Conservation (phyloP, 2,797 vertebrate species). For the Ctenosaura bakeri region DNA sequence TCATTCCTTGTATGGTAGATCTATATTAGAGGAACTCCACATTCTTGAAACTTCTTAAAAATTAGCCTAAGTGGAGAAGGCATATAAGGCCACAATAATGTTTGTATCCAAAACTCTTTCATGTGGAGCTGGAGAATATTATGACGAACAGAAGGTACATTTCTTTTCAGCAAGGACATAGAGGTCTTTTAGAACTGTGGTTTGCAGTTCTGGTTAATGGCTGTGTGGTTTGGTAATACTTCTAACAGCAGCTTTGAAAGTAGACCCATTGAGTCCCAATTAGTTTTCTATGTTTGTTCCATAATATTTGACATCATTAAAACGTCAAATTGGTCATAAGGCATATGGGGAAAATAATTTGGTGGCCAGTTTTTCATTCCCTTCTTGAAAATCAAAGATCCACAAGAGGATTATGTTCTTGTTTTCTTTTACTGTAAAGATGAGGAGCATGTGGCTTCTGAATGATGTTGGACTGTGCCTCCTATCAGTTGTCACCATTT, state of each 20-base stretch:
- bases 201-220: not conserved
- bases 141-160: not conserved
- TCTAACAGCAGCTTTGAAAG: not conserved
- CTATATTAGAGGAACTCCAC: not conserved
- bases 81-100: not conserved
- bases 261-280: constrained; percentile 3
- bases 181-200: constrained; percentile 12
- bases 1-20: not conserved
- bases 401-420: constrained; percentile 31
- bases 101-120: constrained; percentile 8
- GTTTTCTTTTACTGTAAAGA: constrained; percentile 46
- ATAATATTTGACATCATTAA: constrained; percentile 20
- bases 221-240: not conserved
- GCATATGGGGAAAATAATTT: constrained; percentile 21
- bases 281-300: not conserved
- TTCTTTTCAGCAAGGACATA: not conserved
- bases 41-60: not conserved
- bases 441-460: not conserved
- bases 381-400: constrained; percentile 38
- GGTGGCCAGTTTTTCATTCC: constrained; percentile 33
- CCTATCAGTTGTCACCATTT: not conserved
- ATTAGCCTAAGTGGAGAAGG: not conserved
- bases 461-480: not conserved
- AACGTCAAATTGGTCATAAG: constrained; percentile 12
- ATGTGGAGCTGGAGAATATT: not conserved